Evolutionary conservation across 2,797 vertebrate species (phyloP).

Genomic region (Typhlichthys subterraneus): DNA sequence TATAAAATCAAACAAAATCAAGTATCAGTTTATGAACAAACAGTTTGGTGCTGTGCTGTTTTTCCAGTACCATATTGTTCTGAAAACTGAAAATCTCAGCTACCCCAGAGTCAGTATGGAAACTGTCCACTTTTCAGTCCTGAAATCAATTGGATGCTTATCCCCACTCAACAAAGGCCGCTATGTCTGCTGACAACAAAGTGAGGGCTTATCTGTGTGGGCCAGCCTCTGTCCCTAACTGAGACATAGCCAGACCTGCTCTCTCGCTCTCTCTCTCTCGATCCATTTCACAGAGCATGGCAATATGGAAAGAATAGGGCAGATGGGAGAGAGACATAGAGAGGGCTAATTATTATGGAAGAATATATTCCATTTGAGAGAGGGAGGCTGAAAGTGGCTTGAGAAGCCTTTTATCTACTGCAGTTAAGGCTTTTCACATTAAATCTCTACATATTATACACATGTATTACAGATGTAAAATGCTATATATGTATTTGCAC

Average conservation of each 20-base stretch:
- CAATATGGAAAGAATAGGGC: too few relatives aligned
- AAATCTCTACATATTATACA: too few relatives aligned
- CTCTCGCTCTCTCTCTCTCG: neutral
- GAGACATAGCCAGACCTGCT: slow-evolving; percentile 49
- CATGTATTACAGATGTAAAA: too few relatives aligned
- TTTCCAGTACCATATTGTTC: slow-evolving; percentile 6
- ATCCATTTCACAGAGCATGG: neutral
- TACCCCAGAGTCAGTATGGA: slow-evolving; percentile 34
- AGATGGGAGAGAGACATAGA: too few relatives aligned
- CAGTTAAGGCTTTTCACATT: too few relatives aligned
- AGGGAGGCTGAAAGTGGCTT: too few relatives aligned
- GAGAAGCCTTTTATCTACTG: too few relatives aligned
- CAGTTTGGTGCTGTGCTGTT: slow-evolving; percentile 11
- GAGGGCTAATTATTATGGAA: too few relatives aligned
- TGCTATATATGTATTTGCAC: too few relatives aligned
- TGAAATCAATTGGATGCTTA: slow-evolving; percentile 67
- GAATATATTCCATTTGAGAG: too few relatives aligned
- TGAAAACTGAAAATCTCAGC: neutral
- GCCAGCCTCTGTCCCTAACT: slow-evolving; percentile 61
- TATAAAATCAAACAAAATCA: too few relatives aligned
- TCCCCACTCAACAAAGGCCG: slow-evolving; percentile 53
- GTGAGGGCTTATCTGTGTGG: slow-evolving; percentile 70
- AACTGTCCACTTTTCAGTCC: slow-evolving; percentile 49
- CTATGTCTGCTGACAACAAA: slow-evolving; percentile 51
- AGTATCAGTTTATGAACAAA: neutral